These are phyloP conservation scores for Temnothorax unifasciatus DNA, from an alignment of 2,888 invertebrate genomes.

Conservation along the genomic window DNA sequence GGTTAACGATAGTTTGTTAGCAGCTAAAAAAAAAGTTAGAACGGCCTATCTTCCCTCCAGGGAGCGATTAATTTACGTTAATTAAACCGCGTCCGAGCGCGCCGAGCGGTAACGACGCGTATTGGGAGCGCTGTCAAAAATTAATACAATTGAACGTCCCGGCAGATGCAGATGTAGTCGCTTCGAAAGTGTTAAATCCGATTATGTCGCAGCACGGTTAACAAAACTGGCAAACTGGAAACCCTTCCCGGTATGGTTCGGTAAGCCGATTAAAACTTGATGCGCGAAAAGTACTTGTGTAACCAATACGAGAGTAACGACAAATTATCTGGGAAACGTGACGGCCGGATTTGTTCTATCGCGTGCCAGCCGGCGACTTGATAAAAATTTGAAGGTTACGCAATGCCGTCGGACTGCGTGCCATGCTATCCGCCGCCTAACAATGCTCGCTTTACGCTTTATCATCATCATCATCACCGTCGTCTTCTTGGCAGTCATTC, in stretches of 20 bases:
- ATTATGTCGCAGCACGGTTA: slow-evolving; percentile 31
- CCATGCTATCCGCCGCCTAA: neutral
- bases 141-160: slow-evolving; percentile 42
- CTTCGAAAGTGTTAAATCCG: slow-evolving; percentile 46
- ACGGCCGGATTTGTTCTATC: slow-evolving; percentile 34
- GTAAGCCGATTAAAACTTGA: slow-evolving; percentile 48
- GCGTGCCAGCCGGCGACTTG: neutral
- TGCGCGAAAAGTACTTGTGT: slow-evolving; percentile 34
- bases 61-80: slow-evolving; percentile 34
- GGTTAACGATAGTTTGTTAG: neutral
- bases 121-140: slow-evolving; percentile 23
- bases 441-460: neutral
- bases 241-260: slow-evolving; percentile 40
- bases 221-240: slow-evolving; percentile 32
- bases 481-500: slow-evolving; percentile 1
- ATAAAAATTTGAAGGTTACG: slow-evolving; percentile 40
- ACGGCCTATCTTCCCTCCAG: neutral
- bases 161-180: slow-evolving; percentile 5
- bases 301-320: slow-evolving; percentile 21
- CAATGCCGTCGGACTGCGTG: neutral
- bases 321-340: slow-evolving; percentile 48
- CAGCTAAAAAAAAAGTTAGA: neutral
- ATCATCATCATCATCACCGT: slow-evolving; percentile 11
- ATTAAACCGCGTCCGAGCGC: slow-evolving; percentile 1
- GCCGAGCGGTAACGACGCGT: slow-evolving; percentile 11